Conservation (phyloP, 2,888 invertebrate genomes). For the Hylaea fasciaria region DNA sequence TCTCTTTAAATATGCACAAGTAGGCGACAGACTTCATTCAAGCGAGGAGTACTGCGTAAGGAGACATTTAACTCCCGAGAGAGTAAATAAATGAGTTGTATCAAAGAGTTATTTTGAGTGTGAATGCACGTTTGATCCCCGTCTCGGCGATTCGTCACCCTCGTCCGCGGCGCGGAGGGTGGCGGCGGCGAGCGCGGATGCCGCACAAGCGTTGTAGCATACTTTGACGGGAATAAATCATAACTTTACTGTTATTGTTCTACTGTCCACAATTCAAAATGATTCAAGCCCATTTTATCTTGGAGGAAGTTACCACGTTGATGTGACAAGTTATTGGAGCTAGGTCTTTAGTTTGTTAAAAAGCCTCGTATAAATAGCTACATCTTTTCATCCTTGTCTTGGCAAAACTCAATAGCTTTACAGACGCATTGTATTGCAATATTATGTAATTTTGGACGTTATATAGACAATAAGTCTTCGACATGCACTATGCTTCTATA, state of each 20-base stretch:
- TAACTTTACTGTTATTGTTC: conserved; percentile 16
- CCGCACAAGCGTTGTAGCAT: conserved; percentile 4
- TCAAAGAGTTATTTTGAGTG: conserved; percentile 60
- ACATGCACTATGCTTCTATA: background rate
- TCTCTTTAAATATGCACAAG: no score
- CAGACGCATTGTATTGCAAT: no score
- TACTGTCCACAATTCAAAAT: conserved; percentile 8
- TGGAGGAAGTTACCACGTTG: background rate
- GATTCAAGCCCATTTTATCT: conserved; percentile 4
- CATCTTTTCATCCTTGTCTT: no score
- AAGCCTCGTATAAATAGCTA: no score
- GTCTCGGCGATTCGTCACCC: conserved; percentile 46
- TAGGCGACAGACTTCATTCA: conserved; percentile 13
- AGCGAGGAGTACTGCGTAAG: background rate
- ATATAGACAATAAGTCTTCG: no score
- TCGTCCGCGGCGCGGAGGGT: conserved; percentile 35
- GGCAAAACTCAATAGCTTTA: no score
- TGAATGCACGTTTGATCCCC: conserved; percentile 61
- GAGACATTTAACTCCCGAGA: conserved; percentile 24
- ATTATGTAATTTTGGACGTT: no score
- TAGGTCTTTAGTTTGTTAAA: background rate
- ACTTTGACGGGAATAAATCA: conserved; percentile 24
- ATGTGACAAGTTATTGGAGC: background rate
- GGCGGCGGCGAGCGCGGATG: conserved; percentile 12
- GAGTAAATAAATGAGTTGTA: conserved; percentile 49